phyloP scores from a whole-genome alignment of 2,113 vertebrate species.

The Columba livia region DNA sequence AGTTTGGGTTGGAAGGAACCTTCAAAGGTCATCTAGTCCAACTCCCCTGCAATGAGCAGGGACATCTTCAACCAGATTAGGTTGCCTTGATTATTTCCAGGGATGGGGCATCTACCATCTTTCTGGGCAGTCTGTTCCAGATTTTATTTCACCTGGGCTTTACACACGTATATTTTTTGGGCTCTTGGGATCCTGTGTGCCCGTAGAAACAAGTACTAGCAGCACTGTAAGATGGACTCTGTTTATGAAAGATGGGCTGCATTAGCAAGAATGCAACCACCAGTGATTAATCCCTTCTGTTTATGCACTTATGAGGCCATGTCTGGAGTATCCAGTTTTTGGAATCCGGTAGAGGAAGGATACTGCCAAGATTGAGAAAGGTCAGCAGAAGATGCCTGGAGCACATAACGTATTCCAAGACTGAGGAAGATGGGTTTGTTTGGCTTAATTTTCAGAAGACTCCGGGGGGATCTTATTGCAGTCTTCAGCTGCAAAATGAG shows the following conservation, averaged over 20 bases:
- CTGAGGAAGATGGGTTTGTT: not conserved
- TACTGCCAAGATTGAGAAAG: not conserved
- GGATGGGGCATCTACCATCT: no score
- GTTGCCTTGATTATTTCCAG: no score
- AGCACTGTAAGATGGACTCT: not conserved
- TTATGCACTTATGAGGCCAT: not conserved
- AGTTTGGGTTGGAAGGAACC: no score
- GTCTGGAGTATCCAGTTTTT: not conserved
- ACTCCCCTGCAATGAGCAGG: no score
- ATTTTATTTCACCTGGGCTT: not conserved
- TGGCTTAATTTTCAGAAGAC: not conserved
- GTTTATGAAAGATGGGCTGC: not conserved
- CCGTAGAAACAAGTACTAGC: not conserved
- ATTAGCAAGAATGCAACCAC: not conserved
- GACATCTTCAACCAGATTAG: no score
- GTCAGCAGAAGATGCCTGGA: not conserved
- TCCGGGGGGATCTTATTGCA: not conserved
- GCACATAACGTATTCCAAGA: not conserved
- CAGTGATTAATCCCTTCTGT: not conserved
- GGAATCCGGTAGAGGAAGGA: not conserved
- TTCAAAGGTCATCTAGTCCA: no score
- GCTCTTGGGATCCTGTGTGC: not conserved
- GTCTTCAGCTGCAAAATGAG: not conserved
- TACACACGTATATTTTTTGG: not conserved
- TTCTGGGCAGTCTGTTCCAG: no score